A percentile compares a stretch with the other conserved stretches of the same genome.
Conservation (phyloP, 1,140 invertebrate genomes). For the Aradophagus sp. region DNA sequence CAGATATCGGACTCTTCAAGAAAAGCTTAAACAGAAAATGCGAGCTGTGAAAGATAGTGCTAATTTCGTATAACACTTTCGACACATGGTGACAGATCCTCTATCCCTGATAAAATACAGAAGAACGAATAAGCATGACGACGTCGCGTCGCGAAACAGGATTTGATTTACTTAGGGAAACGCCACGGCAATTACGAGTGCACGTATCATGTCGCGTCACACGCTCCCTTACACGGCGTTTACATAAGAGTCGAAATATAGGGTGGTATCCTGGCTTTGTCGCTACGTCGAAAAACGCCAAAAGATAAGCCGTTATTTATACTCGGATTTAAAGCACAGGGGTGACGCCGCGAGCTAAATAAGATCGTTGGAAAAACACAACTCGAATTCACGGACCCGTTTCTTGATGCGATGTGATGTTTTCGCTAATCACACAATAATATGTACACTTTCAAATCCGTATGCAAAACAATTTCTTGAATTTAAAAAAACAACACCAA, state of each 20-base stretch:
- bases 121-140: slow-evolving; percentile 37
- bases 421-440: slow-evolving; percentile 43
- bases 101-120: slow-evolving; percentile 28
- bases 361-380: slow-evolving; percentile 50
- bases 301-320: slow-evolving; percentile 62
- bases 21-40: too few relatives aligned
- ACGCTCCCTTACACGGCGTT: slow-evolving; percentile 39
- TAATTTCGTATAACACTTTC: background rate
- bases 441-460: slow-evolving; percentile 34
- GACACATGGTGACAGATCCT: slow-evolving; percentile 21
- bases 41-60: too few relatives aligned
- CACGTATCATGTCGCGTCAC: slow-evolving; percentile 53
- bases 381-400: slow-evolving; percentile 37
- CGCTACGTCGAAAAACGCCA: slow-evolving; percentile 48
- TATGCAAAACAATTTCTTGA: slow-evolving; percentile 16
- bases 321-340: slow-evolving; percentile 51
- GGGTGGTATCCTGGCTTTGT: slow-evolving; percentile 48
- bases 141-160: slow-evolving; percentile 18
- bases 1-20: too few relatives aligned
- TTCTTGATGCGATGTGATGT: slow-evolving; percentile 32
- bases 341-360: slow-evolving; percentile 44
- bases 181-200: slow-evolving; percentile 57
- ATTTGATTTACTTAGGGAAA: slow-evolving; percentile 50
- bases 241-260: slow-evolving; percentile 52
- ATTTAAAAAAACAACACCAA: too few relatives aligned